Conservation (phyloP, 1,140 invertebrate genomes). For the Anoplolepis gracilipes region DNA sequence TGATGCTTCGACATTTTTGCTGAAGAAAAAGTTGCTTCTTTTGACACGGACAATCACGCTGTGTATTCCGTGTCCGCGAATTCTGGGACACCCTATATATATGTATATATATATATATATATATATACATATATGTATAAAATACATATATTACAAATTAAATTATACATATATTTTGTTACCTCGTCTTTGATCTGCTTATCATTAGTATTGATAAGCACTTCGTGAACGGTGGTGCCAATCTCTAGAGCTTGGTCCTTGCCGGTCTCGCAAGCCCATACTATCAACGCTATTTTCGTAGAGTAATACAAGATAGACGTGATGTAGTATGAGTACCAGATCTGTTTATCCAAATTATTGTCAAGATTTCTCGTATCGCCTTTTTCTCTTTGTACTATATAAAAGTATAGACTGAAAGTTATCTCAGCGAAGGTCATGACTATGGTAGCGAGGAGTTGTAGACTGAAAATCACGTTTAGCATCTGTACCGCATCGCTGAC, state of each 20-base stretch:
- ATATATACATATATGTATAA: too few species aligned
- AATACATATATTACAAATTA: neutral
- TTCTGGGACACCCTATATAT: too few species aligned
- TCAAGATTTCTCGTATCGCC: accelerated
- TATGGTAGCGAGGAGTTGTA: constrained; percentile 72
- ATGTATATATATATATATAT: too few species aligned
- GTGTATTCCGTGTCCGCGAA: too few species aligned
- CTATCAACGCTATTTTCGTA: constrained; percentile 73
- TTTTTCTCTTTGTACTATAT: constrained; percentile 62
- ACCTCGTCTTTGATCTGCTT: constrained; percentile 80
- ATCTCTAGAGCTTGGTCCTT: constrained; percentile 74
- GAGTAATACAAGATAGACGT: constrained; percentile 73
- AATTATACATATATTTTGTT: constrained; percentile 28
- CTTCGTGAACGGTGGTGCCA: constrained; percentile 75
- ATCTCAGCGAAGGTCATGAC: constrained; percentile 78
- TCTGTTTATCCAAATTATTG: constrained; percentile 66
- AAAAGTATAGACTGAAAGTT: constrained; percentile 82
- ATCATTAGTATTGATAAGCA: constrained; percentile 74
- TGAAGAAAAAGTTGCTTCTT: too few species aligned
- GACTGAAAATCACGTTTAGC: constrained; percentile 77
- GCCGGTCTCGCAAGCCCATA: constrained; percentile 78
- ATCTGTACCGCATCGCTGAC: constrained; percentile 76
- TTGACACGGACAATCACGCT: too few species aligned
- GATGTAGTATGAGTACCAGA: constrained; percentile 76
- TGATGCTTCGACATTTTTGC: too few species aligned